phyloP scores from a whole-genome alignment of 2,888 invertebrate species.

The Aricia artaxerxes region DNA sequence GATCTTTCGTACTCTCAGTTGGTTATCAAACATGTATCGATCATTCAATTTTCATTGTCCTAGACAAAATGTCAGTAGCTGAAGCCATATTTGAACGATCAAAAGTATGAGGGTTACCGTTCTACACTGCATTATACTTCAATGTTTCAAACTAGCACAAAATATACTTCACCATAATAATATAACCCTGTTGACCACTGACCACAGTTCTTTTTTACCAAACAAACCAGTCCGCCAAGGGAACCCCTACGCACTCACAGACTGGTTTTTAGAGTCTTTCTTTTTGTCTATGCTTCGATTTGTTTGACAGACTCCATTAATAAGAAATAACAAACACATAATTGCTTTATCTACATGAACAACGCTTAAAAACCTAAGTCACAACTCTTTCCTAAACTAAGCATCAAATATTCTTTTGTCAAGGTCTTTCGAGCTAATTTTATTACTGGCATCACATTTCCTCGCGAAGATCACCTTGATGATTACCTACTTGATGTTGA shows the following conservation, averaged over 20 bases:
- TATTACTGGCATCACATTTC: constrained; percentile 11
- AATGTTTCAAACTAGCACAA: neutral
- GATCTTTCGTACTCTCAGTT: no score
- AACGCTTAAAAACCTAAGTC: neutral
- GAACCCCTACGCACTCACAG: constrained; percentile 36
- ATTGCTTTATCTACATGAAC: neutral
- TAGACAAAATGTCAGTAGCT: no score
- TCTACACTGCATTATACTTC: neutral
- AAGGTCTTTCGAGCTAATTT: neutral
- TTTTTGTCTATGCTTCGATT: constrained; percentile 45
- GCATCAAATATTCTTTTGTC: neutral
- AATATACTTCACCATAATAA: neutral
- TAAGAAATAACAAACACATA: constrained; percentile 45
- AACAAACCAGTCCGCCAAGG: constrained; percentile 32
- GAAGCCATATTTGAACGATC: neutral
- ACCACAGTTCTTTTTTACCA: constrained; percentile 5
- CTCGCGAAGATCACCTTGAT: neutral
- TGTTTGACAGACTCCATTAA: constrained; percentile 59
- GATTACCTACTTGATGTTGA: neutral
- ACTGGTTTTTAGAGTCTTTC: constrained; percentile 43
- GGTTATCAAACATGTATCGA: no score
- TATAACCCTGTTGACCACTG: neutral
- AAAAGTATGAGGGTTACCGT: neutral
- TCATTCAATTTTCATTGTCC: no score
- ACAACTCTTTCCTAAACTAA: neutral